Conservation (phyloP, 2,113 vertebrate species). For the Maccullochella peelii region DNA sequence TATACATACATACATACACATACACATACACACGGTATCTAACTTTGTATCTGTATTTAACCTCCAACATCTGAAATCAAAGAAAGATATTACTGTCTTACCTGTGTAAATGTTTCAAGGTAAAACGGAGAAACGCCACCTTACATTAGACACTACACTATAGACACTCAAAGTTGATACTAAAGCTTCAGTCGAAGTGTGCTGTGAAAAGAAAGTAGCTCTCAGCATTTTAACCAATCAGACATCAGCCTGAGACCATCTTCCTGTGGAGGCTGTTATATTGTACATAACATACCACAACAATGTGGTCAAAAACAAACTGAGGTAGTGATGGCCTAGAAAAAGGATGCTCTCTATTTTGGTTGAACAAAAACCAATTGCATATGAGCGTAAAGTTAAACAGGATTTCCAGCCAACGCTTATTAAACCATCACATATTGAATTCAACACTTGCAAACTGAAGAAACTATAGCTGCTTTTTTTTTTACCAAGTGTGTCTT, state of each 20-base stretch:
- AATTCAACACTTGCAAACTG: constrained; percentile 2
- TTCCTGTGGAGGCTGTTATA: constrained; percentile 38
- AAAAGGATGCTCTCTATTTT: background rate
- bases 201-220: background rate
- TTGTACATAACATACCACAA: constrained; percentile 4
- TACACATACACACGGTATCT: too few relatives aligned
- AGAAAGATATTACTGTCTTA: constrained; percentile 20
- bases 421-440: constrained; percentile 5
- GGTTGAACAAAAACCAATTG: background rate
- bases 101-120: constrained; percentile 14
- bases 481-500: constrained; percentile 90
- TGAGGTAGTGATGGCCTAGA: constrained; percentile 23
- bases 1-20: too few relatives aligned
- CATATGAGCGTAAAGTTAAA: too few relatives aligned
- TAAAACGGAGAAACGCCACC: background rate
- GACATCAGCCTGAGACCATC: background rate
- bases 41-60: background rate
- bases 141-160: background rate
- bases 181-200: background rate
- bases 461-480: constrained; percentile 12
- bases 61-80: background rate
- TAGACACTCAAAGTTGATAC: background rate
- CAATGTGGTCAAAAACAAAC: constrained; percentile 48
- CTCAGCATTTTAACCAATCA: constrained; percentile 40
- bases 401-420: background rate